Conservation (phyloP, 2,113 vertebrate species). For the Gambusia affinis region DNA sequence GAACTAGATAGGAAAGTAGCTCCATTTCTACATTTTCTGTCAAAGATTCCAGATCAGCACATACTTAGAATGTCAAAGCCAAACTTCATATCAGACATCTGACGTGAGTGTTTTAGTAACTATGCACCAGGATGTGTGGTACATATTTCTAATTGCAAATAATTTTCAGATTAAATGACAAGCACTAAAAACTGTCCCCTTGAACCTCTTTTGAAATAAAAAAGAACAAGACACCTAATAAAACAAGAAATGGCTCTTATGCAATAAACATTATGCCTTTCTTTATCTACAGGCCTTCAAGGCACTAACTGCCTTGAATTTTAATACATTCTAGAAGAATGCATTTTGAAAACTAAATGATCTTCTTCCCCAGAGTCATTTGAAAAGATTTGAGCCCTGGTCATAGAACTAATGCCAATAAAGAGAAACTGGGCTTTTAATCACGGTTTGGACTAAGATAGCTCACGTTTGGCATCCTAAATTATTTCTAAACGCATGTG, state of each 20-base stretch:
- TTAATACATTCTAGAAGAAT: slow-evolving; percentile 52
- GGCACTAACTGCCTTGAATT: slow-evolving; percentile 48
- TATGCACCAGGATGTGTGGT: slow-evolving; percentile 24
- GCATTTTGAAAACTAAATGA: slow-evolving; percentile 63
- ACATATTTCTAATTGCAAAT: slow-evolving; percentile 58
- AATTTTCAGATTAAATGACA: slow-evolving; percentile 41
- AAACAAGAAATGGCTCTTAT: slow-evolving; percentile 56
- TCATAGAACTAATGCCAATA: slow-evolving; percentile 22
- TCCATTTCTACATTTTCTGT: slow-evolving; percentile 1
- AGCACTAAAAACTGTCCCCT: slow-evolving; percentile 22
- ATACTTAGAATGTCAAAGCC: slow-evolving; percentile 13
- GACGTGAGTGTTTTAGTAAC: slow-evolving; percentile 17
- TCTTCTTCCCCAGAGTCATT: slow-evolving; percentile 65
- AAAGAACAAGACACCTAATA: slow-evolving; percentile 56
- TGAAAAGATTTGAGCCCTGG: slow-evolving; percentile 57
- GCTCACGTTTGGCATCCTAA: not conserved
- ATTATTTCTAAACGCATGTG: not conserved
- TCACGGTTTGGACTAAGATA: not conserved
- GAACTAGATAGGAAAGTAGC: slow-evolving; percentile 4
- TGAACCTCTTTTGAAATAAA: slow-evolving; percentile 59
- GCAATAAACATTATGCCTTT: slow-evolving; percentile 48
- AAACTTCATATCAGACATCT: slow-evolving; percentile 6
- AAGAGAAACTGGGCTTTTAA: slow-evolving; percentile 1
- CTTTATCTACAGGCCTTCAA: slow-evolving; percentile 52
- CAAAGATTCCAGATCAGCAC: slow-evolving; percentile 9